A percentile compares a stretch with the other conserved stretches of the same genome.
These are phyloP conservation scores for Caretta caretta DNA, from an alignment of 2,113 vertebrate species.

Conservation along the genomic window DNA sequence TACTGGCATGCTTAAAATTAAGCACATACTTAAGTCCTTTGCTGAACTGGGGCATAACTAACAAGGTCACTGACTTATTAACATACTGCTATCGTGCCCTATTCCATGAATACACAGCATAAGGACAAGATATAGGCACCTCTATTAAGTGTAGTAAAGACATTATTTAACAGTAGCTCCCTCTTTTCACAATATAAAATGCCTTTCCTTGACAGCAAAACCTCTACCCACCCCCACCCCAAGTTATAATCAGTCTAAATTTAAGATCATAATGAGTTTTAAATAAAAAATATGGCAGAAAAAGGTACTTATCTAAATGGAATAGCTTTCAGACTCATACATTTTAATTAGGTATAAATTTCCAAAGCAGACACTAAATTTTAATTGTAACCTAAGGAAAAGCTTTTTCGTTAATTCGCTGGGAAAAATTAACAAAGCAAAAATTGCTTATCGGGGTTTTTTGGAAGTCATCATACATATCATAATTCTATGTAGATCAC, in stretches of 20 bases:
- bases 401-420: constrained; percentile 80
- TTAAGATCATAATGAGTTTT: constrained; percentile 79
- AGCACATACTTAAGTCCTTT: constrained; percentile 51
- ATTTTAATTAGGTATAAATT: constrained; percentile 84
- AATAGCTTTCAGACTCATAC: constrained; percentile 81
- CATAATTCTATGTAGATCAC: constrained; percentile 74
- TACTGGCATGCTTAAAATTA: constrained; percentile 40
- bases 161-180: background rate
- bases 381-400: constrained; percentile 82
- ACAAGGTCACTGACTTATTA: constrained; percentile 30
- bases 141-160: constrained; percentile 4
- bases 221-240: background rate
- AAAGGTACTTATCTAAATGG: constrained; percentile 82
- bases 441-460: constrained; percentile 81
- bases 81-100: background rate
- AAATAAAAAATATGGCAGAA: constrained; percentile 83
- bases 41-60: constrained; percentile 18
- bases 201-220: constrained; percentile 17
- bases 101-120: background rate
- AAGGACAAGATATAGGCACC: constrained; percentile 5
- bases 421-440: constrained; percentile 79
- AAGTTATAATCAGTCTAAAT: constrained; percentile 70
- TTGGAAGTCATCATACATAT: constrained; percentile 73
- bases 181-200: background rate
- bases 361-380: constrained; percentile 82